Conservation (phyloP, 2,888 invertebrate genomes). For the Drosophila gaucha region DNA sequence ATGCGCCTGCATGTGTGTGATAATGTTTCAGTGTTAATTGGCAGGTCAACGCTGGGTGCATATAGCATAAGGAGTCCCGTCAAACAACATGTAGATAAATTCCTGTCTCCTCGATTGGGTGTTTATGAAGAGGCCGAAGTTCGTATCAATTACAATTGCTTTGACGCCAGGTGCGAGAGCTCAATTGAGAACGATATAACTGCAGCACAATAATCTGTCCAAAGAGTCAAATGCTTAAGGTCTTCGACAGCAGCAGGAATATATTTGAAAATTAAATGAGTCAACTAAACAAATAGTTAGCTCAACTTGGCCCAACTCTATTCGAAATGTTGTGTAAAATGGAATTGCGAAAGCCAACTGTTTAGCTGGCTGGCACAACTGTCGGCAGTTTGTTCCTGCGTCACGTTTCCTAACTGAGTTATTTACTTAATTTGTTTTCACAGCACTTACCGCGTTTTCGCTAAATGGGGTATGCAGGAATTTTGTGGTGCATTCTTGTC, state of each 20-base stretch:
- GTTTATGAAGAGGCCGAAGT: conserved; percentile 6
- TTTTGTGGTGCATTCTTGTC: neutral
- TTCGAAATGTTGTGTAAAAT: neutral
- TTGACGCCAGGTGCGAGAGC: conserved; percentile 11
- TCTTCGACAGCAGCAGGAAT: too few species aligned
- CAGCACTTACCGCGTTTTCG: conserved; percentile 15
- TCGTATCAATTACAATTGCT: conserved; percentile 10
- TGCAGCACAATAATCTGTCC: neutral
- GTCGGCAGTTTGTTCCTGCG: neutral
- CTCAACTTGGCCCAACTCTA: neutral
- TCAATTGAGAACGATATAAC: conserved; percentile 19
- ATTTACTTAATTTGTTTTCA: conserved; percentile 7
- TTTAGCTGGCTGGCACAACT: neutral
- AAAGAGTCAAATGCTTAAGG: too few species aligned
- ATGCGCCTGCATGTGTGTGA: too few species aligned
- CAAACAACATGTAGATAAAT: conserved; percentile 34
- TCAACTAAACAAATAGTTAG: neutral
- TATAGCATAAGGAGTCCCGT: conserved; percentile 3
- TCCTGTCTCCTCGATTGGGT: neutral
- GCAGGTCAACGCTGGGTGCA: conserved; percentile 27
- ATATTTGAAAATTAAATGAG: too few species aligned
- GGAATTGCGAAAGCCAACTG: conserved; percentile 2
- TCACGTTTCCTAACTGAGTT: conserved; percentile 4
- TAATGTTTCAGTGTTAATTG: conserved; percentile 63
- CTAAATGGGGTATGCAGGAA: neutral